These are phyloP conservation scores for Mylabris sibirica DNA, from an alignment of 2,888 invertebrate genomes.

Conservation along the genomic window DNA sequence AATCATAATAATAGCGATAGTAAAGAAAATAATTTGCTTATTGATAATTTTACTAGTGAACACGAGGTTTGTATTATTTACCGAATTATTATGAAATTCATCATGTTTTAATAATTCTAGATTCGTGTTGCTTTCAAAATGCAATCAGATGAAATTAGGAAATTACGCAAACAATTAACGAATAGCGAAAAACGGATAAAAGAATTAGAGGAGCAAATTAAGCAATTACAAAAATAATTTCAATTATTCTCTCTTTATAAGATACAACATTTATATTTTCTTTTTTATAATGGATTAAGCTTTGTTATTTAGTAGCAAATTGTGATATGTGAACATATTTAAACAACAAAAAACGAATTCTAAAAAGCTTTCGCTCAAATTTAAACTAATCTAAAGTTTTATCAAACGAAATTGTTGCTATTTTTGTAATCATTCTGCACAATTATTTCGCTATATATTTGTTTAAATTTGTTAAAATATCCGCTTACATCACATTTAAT, in stretches of 20 bases:
- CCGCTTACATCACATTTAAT: neutral
- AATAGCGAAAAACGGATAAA: slow-evolving; percentile 81
- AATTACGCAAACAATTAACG: slow-evolving; percentile 78
- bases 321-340: slow-evolving; percentile 4
- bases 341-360: neutral
- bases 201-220: slow-evolving; percentile 80
- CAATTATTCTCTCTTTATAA: slow-evolving; percentile 8
- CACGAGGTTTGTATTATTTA: slow-evolving; percentile 56
- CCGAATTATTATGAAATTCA: too few species aligned
- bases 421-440: neutral
- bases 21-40: slow-evolving; percentile 67
- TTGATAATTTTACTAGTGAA: slow-evolving; percentile 68
- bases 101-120: neutral
- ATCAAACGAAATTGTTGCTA: neutral
- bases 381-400: neutral
- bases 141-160: slow-evolving; percentile 80
- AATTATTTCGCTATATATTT: neutral
- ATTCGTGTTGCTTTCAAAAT: slow-evolving; percentile 69
- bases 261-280: neutral
- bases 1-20: slow-evolving; percentile 49
- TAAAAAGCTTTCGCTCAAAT: neutral
- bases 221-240: slow-evolving; percentile 66
- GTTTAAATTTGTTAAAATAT: neutral
- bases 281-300: neutral
- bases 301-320: slow-evolving; percentile 6